Percentiles rank a stretch among this genome's conserved stretches.
These are phyloP conservation scores for Autographa pulchrina DNA, from an alignment of 2,888 invertebrate species.

Conservation along the genomic window DNA sequence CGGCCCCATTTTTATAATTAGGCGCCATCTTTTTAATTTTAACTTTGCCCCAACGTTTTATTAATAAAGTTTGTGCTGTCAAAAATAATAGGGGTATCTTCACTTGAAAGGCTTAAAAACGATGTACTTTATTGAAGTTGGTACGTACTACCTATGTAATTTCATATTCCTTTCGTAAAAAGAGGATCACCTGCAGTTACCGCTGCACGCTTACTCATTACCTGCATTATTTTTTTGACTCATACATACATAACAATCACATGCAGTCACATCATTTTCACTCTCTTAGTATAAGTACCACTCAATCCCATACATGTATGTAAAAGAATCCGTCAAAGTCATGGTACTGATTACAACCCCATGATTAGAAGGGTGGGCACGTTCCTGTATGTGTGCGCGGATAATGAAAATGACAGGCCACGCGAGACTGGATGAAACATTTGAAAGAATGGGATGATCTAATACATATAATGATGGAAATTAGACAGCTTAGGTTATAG, in stretches of 20 bases:
- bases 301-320: neutral
- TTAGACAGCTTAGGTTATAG: neutral
- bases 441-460: conserved; percentile 10
- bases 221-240: too few species aligned
- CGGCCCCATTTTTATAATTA: conserved; percentile 15
- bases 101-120: neutral
- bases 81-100: neutral
- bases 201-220: too few species aligned
- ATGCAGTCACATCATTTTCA: neutral
- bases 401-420: conserved; percentile 30
- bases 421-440: conserved; percentile 3
- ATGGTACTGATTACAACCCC: conserved; percentile 6
- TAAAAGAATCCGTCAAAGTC: neutral
- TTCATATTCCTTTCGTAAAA: too few species aligned
- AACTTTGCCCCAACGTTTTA: neutral
- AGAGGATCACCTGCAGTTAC: too few species aligned
- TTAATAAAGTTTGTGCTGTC: neutral
- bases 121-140: neutral
- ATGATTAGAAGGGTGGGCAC: conserved; percentile 14
- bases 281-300: neutral
- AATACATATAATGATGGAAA: neutral
- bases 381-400: neutral
- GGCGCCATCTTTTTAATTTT: conserved; percentile 7
- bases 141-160: too few species aligned
- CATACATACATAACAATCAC: neutral